Conservation (phyloP, 2,113 vertebrate genomes). For the Ochotona curzoniae region DNA sequence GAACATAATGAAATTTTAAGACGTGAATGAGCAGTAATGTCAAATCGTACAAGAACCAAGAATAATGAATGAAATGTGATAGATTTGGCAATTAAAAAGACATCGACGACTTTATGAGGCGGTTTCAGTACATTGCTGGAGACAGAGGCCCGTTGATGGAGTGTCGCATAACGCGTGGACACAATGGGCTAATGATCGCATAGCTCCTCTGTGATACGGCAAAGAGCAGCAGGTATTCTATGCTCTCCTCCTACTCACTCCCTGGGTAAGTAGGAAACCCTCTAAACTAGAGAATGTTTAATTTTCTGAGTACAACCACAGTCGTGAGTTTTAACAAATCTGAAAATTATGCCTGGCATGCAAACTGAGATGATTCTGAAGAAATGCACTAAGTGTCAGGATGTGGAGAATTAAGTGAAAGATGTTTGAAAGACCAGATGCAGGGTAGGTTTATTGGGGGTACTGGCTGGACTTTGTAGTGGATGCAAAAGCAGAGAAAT, state of each 20-base stretch:
- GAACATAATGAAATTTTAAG: not conserved
- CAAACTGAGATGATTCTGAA: not conserved
- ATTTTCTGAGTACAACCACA: not conserved
- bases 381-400: not conserved
- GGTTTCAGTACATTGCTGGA: not conserved
- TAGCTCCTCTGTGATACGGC: accelerated
- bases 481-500: not conserved
- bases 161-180: not conserved
- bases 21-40: not conserved
- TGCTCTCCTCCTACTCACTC: not conserved
- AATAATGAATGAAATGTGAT: not conserved
- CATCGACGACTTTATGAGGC: not conserved
- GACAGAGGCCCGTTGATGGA: not conserved
- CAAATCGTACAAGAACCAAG: slow-evolving; percentile 3
- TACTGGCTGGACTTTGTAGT: accelerated
- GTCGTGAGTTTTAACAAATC: not conserved
- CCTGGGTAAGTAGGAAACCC: not conserved
- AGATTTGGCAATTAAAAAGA: not conserved
- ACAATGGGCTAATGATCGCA: accelerated
- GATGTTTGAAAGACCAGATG: not conserved
- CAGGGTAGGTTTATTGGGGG: not conserved
- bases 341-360: not conserved
- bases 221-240: accelerated
- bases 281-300: not conserved
- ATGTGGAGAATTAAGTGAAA: not conserved